These are phyloP conservation scores for Eupithecia dodoneata DNA, from an alignment of 2,888 invertebrate genomes.

Conservation along the genomic window DNA sequence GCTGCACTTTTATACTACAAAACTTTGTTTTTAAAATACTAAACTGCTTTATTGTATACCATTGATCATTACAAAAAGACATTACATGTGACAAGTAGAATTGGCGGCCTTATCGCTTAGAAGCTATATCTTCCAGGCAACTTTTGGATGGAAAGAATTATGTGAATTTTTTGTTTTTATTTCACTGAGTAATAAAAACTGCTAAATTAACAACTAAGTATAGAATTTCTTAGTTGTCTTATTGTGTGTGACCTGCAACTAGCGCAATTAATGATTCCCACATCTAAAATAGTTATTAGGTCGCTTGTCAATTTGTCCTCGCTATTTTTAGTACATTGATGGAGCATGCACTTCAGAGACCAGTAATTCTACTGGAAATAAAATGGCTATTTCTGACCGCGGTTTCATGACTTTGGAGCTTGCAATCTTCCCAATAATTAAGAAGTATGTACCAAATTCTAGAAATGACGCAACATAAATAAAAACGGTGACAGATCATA, in stretches of 20 bases:
- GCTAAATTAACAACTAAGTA: background rate
- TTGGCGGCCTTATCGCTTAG: too few species aligned
- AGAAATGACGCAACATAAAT: background rate
- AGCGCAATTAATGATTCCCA: background rate
- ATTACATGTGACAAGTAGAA: too few species aligned
- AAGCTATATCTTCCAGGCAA: too few species aligned
- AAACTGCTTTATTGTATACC: too few species aligned
- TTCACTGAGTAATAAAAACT: background rate
- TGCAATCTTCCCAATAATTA: background rate
- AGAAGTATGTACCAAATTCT: background rate
- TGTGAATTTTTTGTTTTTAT: background rate
- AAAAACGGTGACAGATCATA: background rate
- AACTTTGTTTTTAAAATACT: too few species aligned
- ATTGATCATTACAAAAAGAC: too few species aligned
- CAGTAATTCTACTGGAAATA: background rate
- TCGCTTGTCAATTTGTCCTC: background rate
- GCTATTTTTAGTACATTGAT: slow-evolving; percentile 6
- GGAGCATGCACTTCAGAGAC: background rate
- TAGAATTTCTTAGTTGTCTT: background rate
- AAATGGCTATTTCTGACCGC: background rate
- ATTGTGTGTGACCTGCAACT: background rate
- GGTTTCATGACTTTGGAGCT: background rate
- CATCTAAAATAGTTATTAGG: background rate
- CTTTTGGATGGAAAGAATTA: too few species aligned
- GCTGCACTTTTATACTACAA: too few species aligned